Evolutionary conservation across 2,113 vertebrate genomes (phyloP).

Genomic region (Willisornis vidua): DNA sequence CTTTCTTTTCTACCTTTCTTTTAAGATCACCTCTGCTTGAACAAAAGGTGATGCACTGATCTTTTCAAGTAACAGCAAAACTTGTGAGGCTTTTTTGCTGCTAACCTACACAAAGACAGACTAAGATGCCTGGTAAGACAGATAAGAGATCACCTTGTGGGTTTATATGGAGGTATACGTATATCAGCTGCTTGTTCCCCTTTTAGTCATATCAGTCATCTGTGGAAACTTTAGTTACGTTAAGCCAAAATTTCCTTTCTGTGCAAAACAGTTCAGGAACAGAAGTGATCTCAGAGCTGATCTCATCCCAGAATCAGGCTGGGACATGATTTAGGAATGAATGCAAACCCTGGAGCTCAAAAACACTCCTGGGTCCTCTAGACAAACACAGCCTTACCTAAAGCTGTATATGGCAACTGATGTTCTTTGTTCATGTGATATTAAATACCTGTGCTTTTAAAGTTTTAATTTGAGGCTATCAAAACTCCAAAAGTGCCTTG

Average conservation of each 20-base stretch:
- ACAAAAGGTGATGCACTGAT: not conserved
- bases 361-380: not conserved
- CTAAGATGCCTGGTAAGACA: not conserved
- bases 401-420: not conserved
- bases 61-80: not conserved
- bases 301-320: not conserved
- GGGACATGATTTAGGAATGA: not conserved
- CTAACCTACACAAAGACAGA: not conserved
- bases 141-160: not conserved
- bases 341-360: not conserved
- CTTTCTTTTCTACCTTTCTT: not conserved
- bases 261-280: not conserved
- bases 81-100: not conserved
- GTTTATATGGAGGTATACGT: not conserved
- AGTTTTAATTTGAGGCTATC: not conserved
- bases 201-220: not conserved
- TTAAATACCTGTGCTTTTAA: not conserved
- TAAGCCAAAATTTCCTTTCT: not conserved
- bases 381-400: not conserved
- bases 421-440: not conserved
- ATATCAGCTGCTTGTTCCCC: not conserved
- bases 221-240: not conserved
- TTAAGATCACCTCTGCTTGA: not conserved
- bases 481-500: not conserved
- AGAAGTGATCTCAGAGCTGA: conserved; percentile 10